Percentiles rank a stretch among this genome's conserved stretches.
These are phyloP conservation scores for Eucera pruinosa DNA, from an alignment of 2,888 invertebrate genomes.

Conservation along the genomic window DNA sequence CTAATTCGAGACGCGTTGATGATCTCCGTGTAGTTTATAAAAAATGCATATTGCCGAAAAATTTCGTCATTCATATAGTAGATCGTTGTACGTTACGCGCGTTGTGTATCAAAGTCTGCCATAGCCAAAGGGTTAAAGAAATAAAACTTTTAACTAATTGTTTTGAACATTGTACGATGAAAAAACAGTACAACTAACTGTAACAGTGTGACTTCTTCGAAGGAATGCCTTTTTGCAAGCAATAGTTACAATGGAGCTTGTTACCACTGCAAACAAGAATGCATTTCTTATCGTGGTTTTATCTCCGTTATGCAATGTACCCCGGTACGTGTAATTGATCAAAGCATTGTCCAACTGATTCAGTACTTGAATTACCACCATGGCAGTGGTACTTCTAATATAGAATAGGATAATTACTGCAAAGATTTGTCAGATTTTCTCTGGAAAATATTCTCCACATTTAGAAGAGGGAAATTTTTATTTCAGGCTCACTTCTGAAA, in stretches of 20 bases:
- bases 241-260: conserved; percentile 63
- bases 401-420: not conserved
- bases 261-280: conserved; percentile 59
- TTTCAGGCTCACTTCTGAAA: conserved; percentile 67
- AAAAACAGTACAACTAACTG: conserved; percentile 49
- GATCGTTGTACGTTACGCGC: no score
- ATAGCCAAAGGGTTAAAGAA: no score
- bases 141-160: no score
- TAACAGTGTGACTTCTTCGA: conserved; percentile 48
- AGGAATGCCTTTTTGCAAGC: conserved; percentile 56
- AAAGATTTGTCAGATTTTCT: not conserved
- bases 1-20: no score
- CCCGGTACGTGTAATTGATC: conserved; percentile 69
- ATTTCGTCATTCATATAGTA: no score
- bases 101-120: no score
- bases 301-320: conserved; percentile 40
- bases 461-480: not conserved
- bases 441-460: not conserved
- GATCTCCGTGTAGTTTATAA: no score
- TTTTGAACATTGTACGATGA: no score
- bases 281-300: conserved; percentile 49
- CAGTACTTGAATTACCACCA: conserved; percentile 60
- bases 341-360: conserved; percentile 69
- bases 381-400: conserved; percentile 53
- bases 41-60: no score